These are phyloP conservation scores for Notolabrus celidotus DNA, from an alignment of 2,797 vertebrate genomes.

Conservation along the genomic window DNA sequence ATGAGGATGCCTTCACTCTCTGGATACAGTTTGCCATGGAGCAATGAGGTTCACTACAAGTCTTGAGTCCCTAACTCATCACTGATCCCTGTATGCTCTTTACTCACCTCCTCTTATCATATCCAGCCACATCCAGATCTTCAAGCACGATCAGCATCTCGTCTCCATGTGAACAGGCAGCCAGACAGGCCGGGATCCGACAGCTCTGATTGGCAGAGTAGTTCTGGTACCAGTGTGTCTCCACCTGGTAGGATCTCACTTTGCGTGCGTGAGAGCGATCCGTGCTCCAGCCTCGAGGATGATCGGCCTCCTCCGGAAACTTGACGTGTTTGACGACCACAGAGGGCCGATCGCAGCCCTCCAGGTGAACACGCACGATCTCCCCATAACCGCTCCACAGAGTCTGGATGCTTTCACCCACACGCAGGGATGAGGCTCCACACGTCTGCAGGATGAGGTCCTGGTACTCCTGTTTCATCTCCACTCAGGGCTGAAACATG, in stretches of 20 bases:
- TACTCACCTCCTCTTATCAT: slow-evolving; percentile 73
- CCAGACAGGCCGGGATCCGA: slow-evolving; percentile 79
- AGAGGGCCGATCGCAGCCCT: slow-evolving; percentile 76
- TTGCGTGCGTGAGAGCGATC: slow-evolving; percentile 83
- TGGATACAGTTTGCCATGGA: too few species aligned
- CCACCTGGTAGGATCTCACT: slow-evolving; percentile 85
- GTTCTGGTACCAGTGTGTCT: slow-evolving; percentile 86
- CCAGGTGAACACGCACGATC: slow-evolving; percentile 81
- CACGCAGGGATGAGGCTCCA: slow-evolving; percentile 71
- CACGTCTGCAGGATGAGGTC: slow-evolving; percentile 79
- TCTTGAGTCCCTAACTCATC: too few species aligned
- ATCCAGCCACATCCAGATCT: slow-evolving; percentile 83
- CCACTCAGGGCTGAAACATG: slow-evolving; percentile 16
- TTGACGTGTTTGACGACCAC: slow-evolving; percentile 84
- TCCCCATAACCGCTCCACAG: slow-evolving; percentile 87
- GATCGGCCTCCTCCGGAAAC: slow-evolving; percentile 72
- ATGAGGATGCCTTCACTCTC: too few species aligned
- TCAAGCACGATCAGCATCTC: slow-evolving; percentile 87
- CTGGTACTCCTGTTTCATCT: slow-evolving; percentile 82
- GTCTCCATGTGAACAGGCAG: slow-evolving; percentile 77
- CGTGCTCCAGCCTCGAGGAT: slow-evolving; percentile 75
- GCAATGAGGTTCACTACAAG: too few species aligned
- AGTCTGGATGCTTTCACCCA: slow-evolving; percentile 79
- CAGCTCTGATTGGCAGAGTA: slow-evolving; percentile 76
- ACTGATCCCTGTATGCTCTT: too few species aligned